A percentile compares a stretch with the other conserved stretches of the same genome.
These are phyloP conservation scores for Platalea minor DNA, from an alignment of 2,797 vertebrate genomes.

Conservation along the genomic window DNA sequence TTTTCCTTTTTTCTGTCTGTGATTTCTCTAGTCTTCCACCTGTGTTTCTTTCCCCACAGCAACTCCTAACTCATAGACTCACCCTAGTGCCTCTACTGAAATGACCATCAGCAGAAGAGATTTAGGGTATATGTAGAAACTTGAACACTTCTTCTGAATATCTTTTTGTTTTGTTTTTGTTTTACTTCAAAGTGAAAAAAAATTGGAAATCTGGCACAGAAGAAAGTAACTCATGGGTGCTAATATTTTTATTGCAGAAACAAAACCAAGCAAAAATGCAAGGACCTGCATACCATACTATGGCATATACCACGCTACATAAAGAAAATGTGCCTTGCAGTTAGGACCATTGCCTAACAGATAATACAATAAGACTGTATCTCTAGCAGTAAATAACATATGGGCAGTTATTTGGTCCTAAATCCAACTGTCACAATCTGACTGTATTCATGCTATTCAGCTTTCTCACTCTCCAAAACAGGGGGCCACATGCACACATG, in stretches of 20 bases:
- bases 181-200: neutral
- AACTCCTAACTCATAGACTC: neutral
- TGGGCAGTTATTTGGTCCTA: neutral
- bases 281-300: neutral
- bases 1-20: neutral
- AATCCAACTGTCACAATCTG: neutral
- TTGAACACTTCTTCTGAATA: neutral
- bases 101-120: neutral
- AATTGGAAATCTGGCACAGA: neutral
- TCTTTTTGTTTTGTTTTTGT: neutral
- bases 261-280: neutral
- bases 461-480: neutral
- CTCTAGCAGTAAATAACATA: neutral
- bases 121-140: neutral
- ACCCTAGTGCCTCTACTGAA: neutral
- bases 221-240: neutral
- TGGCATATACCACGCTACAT: accelerated
- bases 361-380: neutral
- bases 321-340: neutral
- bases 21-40: neutral
- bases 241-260: neutral
- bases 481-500: neutral
- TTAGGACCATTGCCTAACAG: neutral
- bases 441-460: neutral
- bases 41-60: neutral